phyloP scores from a whole-genome alignment of 1,140 invertebrate species.

The Drosophila simulans region DNA sequence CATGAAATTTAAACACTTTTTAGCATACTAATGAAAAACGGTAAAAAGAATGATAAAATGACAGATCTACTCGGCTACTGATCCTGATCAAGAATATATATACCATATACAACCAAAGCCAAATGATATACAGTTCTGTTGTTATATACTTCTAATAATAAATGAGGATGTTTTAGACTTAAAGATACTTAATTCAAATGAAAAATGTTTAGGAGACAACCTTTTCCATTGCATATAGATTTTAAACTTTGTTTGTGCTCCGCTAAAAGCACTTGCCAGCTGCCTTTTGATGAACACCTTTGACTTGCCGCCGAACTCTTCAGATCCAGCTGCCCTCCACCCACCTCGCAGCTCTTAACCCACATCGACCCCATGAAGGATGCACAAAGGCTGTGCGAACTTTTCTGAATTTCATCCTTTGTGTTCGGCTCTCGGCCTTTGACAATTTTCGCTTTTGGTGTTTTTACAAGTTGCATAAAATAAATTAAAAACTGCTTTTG shows the following conservation, averaged over 20 bases:
- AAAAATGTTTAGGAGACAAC: not conserved
- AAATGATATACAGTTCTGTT: no score
- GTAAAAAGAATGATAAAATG: no score
- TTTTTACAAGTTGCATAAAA: slow-evolving; percentile 69
- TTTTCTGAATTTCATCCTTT: slow-evolving; percentile 54
- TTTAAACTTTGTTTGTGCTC: not conserved
- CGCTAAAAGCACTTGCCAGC: not conserved
- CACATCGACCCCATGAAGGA: not conserved
- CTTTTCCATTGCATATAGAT: no score
- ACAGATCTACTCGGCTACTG: no score
- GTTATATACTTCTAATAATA: no score
- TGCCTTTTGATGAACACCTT: slow-evolving; percentile 16
- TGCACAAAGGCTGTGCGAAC: slow-evolving; percentile 24
- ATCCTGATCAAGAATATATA: no score
- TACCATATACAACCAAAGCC: no score
- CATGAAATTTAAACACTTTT: no score
- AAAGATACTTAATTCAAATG: not conserved
- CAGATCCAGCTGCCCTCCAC: slow-evolving; percentile 13
- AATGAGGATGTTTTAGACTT: no score
- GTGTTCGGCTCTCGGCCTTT: slow-evolving; percentile 51
- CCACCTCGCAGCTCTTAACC: slow-evolving; percentile 17
- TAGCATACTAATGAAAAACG: no score
- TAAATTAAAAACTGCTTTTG: slow-evolving; percentile 80
- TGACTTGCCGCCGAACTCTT: slow-evolving; percentile 40
- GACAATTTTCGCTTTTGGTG: slow-evolving; percentile 63